Evolutionary conservation across 2,888 invertebrate genomes (phyloP).

Genomic region (Eretmocerus hayati): DNA sequence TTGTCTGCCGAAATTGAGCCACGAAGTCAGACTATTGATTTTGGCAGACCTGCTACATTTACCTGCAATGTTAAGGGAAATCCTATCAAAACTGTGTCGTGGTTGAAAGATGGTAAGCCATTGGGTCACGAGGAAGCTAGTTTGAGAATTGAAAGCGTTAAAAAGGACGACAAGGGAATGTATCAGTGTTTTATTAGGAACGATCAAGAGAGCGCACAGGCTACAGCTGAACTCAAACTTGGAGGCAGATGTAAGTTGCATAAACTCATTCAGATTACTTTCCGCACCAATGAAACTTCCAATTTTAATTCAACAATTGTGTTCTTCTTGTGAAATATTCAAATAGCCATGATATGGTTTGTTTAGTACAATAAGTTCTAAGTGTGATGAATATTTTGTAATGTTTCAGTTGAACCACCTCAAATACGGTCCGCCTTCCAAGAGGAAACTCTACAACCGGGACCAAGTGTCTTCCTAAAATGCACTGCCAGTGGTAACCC

Average conservation of each 20-base stretch:
- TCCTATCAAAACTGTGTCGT: slow-evolving; percentile 83
- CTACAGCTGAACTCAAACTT: slow-evolving; percentile 84
- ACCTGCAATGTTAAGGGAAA: slow-evolving; percentile 87
- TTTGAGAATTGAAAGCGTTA: slow-evolving; percentile 79
- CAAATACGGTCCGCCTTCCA: slow-evolving; percentile 80
- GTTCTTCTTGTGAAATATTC: too few species aligned
- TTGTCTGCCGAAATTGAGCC: slow-evolving; percentile 84
- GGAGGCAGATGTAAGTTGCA: slow-evolving; percentile 73
- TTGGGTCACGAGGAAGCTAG: slow-evolving; percentile 76
- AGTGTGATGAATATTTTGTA: too few species aligned
- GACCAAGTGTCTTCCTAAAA: slow-evolving; percentile 80
- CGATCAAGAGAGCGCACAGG: slow-evolving; percentile 88
- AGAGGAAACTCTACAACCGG: slow-evolving; percentile 84
- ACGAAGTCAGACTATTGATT: slow-evolving; percentile 84
- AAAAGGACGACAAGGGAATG: slow-evolving; percentile 94
- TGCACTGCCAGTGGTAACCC: slow-evolving; percentile 94
- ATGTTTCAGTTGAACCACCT: slow-evolving; percentile 77
- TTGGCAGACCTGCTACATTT: slow-evolving; percentile 85
- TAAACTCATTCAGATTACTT: neutral
- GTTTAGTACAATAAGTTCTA: too few species aligned
- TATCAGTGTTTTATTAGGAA: slow-evolving; percentile 93
- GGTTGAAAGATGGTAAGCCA: slow-evolving; percentile 88
- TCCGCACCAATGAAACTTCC: too few species aligned
- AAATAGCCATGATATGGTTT: too few species aligned
- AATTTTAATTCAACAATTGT: too few species aligned